These are phyloP conservation scores for Poecile montanus DNA, from an alignment of 2,797 vertebrate genomes.

Conservation along the genomic window DNA sequence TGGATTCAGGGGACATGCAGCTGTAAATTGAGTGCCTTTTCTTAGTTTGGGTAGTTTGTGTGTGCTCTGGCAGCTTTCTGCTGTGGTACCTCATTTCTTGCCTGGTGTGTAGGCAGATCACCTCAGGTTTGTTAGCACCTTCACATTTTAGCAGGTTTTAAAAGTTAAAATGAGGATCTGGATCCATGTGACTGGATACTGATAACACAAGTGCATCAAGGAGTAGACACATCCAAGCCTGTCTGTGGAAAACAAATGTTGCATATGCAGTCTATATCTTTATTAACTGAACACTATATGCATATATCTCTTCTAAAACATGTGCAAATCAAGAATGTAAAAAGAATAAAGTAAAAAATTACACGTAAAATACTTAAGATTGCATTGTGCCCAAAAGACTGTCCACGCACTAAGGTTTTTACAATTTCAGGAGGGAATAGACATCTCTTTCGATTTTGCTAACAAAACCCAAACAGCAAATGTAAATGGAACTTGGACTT, in stretches of 20 bases:
- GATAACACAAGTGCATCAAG: fast-evolving
- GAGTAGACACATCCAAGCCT: neutral
- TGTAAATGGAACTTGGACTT: neutral
- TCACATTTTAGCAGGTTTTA: neutral
- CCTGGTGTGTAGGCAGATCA: neutral
- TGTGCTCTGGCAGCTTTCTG: neutral
- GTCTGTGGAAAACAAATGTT: neutral
- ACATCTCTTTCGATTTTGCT: neutral
- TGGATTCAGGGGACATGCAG: neutral
- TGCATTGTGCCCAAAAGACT: neutral
- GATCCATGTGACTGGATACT: neutral
- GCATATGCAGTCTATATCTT: neutral
- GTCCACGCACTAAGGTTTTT: neutral
- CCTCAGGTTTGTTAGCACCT: neutral
- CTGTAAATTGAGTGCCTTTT: neutral
- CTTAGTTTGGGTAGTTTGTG: neutral
- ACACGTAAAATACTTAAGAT: neutral
- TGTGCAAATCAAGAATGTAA: neutral
- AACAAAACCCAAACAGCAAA: neutral
- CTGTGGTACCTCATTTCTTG: neutral
- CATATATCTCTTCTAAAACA: neutral
- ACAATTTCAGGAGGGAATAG: neutral
- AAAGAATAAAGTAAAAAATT: neutral
- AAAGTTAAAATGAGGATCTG: neutral
- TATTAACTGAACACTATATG: neutral